Conservation (phyloP, 2,113 vertebrate genomes). For the Chamaetylas fuelleborni region DNA sequence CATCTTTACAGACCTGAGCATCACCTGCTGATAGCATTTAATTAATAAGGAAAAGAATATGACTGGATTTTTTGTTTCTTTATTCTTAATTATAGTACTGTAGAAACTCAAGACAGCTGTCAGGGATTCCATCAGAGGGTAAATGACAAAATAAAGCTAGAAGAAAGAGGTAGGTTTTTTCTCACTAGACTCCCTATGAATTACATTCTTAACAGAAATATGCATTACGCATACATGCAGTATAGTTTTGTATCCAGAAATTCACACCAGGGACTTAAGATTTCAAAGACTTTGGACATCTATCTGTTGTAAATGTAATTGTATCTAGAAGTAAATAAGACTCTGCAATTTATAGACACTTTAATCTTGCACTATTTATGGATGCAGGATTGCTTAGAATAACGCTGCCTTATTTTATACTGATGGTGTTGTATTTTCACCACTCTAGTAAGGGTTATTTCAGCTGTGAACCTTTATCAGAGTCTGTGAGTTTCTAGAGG, state of each 20-base stretch:
- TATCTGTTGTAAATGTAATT: conserved; percentile 64
- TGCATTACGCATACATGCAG: background rate
- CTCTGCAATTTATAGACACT: conserved; percentile 59
- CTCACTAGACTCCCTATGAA: background rate
- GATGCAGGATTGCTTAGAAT: conserved; percentile 52
- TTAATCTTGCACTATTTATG: conserved; percentile 53
- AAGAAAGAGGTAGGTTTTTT: background rate
- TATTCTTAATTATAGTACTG: background rate
- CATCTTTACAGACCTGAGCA: background rate
- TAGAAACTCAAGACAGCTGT: background rate
- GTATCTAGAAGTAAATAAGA: conserved; percentile 59
- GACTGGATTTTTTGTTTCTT: background rate
- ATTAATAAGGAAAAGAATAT: background rate
- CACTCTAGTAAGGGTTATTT: conserved; percentile 38
- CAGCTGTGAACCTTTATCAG: conserved; percentile 51
- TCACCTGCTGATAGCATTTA: background rate
- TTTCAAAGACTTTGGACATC: conserved; percentile 45
- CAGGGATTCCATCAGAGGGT: background rate
- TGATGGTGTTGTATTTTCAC: conserved; percentile 44
- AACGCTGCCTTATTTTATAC: conserved; percentile 64
- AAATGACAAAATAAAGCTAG: background rate
- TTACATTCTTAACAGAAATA: background rate
- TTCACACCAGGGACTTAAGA: conserved; percentile 25
- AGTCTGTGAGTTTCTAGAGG: conserved; percentile 39
- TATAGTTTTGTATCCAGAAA: conserved; percentile 31